Evolutionary conservation across 2,888 invertebrate genomes (phyloP).

Genomic region (Galerucella pusilla): DNA sequence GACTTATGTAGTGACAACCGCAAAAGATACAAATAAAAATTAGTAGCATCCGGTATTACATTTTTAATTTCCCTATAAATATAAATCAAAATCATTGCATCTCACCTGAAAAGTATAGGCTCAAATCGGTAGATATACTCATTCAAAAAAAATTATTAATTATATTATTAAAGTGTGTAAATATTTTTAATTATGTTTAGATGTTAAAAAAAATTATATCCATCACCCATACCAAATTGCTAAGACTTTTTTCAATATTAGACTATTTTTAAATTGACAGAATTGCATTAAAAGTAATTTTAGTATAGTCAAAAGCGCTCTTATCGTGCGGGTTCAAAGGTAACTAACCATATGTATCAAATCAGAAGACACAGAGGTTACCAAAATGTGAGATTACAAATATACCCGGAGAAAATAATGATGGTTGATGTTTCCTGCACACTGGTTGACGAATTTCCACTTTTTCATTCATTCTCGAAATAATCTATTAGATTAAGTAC

Average conservation of each 20-base stretch:
- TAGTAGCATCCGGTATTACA: background rate
- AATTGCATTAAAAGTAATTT: background rate
- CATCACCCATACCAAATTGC: background rate
- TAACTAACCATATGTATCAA: too few species aligned
- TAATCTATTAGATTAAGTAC: too few species aligned
- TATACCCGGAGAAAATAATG: too few species aligned
- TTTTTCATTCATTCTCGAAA: too few species aligned
- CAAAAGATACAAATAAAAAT: background rate
- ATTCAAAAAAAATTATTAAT: background rate
- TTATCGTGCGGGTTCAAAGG: too few species aligned
- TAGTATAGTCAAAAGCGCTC: too few species aligned
- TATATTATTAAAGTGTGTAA: constrained; percentile 20
- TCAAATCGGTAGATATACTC: constrained; percentile 37
- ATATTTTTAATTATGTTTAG: constrained; percentile 21
- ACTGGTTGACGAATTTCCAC: too few species aligned
- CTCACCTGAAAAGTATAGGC: constrained; percentile 44
- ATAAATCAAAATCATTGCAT: constrained; percentile 10
- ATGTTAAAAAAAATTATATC: constrained; percentile 4
- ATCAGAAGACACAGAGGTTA: too few species aligned
- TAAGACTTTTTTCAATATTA: background rate
- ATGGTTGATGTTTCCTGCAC: too few species aligned
- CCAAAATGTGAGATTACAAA: too few species aligned
- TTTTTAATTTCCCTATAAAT: background rate
- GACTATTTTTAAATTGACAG: background rate
- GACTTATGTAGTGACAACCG: too few species aligned